phyloP scores from a whole-genome alignment of 2,888 invertebrate genomes.

The Sclerodermus sp. region DNA sequence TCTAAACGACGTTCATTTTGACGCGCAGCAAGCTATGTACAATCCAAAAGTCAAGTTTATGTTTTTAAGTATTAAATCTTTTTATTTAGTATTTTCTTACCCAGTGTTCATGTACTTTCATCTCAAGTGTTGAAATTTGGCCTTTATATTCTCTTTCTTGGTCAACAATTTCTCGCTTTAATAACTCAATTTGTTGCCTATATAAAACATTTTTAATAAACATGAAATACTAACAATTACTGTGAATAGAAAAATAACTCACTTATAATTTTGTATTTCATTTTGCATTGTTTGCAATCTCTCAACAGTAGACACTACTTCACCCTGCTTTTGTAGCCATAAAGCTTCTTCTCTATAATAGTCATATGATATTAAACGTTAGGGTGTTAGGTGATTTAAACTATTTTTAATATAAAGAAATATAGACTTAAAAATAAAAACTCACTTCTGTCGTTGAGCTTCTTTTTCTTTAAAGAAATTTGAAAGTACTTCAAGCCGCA shows the following conservation, averaged over 20 bases:
- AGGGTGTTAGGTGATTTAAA: too few species aligned
- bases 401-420: conserved; percentile 8
- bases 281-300: conserved; percentile 76
- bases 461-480: conserved; percentile 91
- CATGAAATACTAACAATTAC: background rate
- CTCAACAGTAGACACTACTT: conserved; percentile 78
- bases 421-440: conserved; percentile 6
- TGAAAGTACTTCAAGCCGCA: conserved; percentile 81
- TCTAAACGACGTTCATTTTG: conserved; percentile 81
- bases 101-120: conserved; percentile 85
- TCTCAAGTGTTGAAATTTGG: conserved; percentile 78
- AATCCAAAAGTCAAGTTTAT: conserved; percentile 12
- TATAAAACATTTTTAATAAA: conserved; percentile 8
- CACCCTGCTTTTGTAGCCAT: conserved; percentile 80
- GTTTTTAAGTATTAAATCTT: background rate
- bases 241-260: conserved; percentile 39
- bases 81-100: conserved; percentile 44
- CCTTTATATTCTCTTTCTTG: conserved; percentile 72
- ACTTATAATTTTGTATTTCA: conserved; percentile 80
- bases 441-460: conserved; percentile 81
- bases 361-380: too few species aligned
- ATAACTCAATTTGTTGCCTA: conserved; percentile 68
- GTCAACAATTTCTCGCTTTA: conserved; percentile 84
- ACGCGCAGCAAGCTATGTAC: conserved; percentile 69
- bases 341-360: conserved; percentile 75